These are phyloP conservation scores for Sminthurinus aureus DNA, from an alignment of 2,888 invertebrate species.

Conservation along the genomic window DNA sequence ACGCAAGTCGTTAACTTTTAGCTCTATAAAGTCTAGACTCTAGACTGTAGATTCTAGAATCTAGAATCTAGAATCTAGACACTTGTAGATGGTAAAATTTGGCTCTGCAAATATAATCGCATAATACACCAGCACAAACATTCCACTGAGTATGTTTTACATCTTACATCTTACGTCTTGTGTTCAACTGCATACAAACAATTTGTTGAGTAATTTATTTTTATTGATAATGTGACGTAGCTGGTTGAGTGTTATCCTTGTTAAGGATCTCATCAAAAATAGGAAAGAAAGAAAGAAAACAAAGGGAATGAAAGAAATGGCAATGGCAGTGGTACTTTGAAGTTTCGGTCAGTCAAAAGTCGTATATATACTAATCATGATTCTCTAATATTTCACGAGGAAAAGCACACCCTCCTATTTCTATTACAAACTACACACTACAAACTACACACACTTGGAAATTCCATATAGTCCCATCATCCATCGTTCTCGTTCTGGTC, in stretches of 20 bases:
- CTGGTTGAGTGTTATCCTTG: slow-evolving; percentile 15
- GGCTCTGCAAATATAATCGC: too few species aligned
- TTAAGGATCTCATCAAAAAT: slow-evolving; percentile 1
- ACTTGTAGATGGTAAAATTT: too few species aligned
- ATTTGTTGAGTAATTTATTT: slow-evolving; percentile 24
- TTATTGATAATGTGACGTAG: slow-evolving; percentile 37
- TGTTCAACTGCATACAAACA: neutral
- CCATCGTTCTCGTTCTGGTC: too few species aligned
- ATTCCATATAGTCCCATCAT: neutral
- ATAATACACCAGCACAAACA: neutral
- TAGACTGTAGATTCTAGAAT: too few species aligned
- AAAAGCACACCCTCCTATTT: neutral
- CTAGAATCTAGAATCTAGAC: too few species aligned
- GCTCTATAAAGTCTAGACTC: neutral
- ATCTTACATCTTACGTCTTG: neutral
- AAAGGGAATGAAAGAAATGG: neutral
- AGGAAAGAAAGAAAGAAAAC: neutral
- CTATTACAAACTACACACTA: neutral
- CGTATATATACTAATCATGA: neutral
- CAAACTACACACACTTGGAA: neutral
- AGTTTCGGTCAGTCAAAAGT: slow-evolving; percentile 6
- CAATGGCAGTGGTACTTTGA: neutral
- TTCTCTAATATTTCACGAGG: slow-evolving; percentile 12
- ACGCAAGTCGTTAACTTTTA: slow-evolving; percentile 20
- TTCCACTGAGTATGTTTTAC: neutral